Evolutionary conservation across 2,888 invertebrate genomes (phyloP).

Genomic region (Phorcus lineatus): DNA sequence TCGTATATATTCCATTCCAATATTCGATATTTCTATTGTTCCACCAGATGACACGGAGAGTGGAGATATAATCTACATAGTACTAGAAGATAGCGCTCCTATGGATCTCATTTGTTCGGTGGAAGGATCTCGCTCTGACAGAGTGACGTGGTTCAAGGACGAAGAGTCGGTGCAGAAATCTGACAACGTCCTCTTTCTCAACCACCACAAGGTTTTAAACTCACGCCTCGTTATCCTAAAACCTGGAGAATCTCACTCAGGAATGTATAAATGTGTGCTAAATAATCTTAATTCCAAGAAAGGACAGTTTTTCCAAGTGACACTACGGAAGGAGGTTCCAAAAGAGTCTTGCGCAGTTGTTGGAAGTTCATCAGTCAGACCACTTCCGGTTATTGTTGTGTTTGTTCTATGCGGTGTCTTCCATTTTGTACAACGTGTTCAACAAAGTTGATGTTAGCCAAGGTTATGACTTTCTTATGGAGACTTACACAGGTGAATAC

Average conservation of each 20-base stretch:
- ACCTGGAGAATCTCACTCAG: background rate
- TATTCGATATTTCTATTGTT: no score
- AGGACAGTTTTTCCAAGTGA: conserved; percentile 11
- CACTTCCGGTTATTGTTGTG: no score
- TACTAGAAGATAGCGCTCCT: background rate
- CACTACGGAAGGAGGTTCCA: background rate
- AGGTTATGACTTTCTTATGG: no score
- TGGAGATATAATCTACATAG: conserved; percentile 4
- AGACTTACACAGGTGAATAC: no score
- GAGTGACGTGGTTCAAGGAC: background rate
- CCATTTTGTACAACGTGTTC: no score
- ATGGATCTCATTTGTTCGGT: background rate
- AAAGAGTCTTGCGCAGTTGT: no score
- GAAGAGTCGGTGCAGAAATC: background rate
- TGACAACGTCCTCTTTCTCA: background rate
- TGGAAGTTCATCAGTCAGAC: no score
- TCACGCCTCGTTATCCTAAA: background rate
- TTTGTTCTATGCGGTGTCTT: no score
- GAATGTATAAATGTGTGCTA: conserved; percentile 5
- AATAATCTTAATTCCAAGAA: background rate
- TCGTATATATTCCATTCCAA: no score
- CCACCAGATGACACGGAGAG: background rate
- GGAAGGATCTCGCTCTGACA: background rate
- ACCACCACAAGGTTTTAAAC: background rate
- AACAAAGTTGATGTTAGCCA: no score